Percentiles rank a stretch among this genome's conserved stretches.
Conservation (phyloP, 2,888 invertebrate species). For the Yponomeuta cagnagella region DNA sequence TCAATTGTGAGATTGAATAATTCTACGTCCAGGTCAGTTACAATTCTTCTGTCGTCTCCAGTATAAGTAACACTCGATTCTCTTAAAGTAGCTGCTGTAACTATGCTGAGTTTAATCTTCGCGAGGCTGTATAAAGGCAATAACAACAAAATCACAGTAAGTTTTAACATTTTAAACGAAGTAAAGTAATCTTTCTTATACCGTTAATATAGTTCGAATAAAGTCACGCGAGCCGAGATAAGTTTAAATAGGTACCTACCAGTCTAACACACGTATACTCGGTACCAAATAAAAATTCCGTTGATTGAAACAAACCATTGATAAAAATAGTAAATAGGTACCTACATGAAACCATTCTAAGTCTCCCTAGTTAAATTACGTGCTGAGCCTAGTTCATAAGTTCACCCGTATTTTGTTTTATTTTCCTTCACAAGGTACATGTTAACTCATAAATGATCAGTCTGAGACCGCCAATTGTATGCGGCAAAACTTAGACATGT, state of each 20-base stretch:
- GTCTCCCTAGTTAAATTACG: no score
- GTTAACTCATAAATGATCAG: no score
- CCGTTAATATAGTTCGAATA: not conserved
- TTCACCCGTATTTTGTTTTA: no score
- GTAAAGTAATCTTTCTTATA: not conserved
- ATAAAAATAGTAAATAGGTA: no score
- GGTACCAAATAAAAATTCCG: no score
- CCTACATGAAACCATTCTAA: no score
- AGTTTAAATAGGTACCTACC: not conserved
- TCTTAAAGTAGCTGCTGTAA: conserved; percentile 29
- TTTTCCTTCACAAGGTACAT: no score
- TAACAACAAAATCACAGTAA: not conserved
- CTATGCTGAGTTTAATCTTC: conserved; percentile 39
- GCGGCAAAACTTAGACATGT: no score
- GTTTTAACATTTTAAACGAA: not conserved
- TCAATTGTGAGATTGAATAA: conserved; percentile 46
- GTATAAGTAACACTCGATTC: conserved; percentile 27
- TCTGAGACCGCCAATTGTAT: no score
- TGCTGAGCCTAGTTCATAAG: no score
- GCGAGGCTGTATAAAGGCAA: conserved; percentile 15
- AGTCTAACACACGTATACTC: not conserved
- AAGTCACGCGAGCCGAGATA: not conserved
- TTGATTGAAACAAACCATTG: no score
- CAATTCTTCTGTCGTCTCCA: conserved; percentile 39
- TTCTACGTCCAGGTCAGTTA: conserved; percentile 40